A percentile compares a stretch with the other conserved stretches of the same genome.
These are phyloP conservation scores for Odontocerum albicorne DNA, from an alignment of 2,888 invertebrate species.

Conservation along the genomic window DNA sequence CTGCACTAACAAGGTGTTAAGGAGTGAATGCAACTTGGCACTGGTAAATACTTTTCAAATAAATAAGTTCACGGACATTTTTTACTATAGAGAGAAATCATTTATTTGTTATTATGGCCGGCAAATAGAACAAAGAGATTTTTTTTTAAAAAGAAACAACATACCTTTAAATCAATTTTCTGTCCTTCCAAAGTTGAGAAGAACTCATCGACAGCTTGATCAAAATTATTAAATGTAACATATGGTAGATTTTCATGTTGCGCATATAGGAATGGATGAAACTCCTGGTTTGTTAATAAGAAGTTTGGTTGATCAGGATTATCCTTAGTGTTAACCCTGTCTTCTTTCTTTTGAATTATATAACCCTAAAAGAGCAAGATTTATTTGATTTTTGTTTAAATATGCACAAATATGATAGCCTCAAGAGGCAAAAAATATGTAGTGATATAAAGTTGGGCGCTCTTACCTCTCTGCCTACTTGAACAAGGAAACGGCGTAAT, in stretches of 20 bases:
- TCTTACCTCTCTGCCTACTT: too few relatives aligned
- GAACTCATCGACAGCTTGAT: slow-evolving; percentile 92
- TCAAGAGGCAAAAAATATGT: too few relatives aligned
- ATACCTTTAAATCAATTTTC: slow-evolving; percentile 84
- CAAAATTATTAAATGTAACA: slow-evolving; percentile 74
- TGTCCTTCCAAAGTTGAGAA: slow-evolving; percentile 93
- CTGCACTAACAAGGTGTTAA: too few relatives aligned
- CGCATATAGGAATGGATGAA: slow-evolving; percentile 84
- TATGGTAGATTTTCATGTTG: slow-evolving; percentile 67
- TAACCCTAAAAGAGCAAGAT: slow-evolving; percentile 65
- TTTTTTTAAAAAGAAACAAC: neutral
- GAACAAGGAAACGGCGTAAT: too few relatives aligned
- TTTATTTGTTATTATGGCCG: too few relatives aligned
- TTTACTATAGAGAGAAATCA: too few relatives aligned
- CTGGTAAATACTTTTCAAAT: too few relatives aligned
- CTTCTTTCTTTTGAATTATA: slow-evolving; percentile 83
- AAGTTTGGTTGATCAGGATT: slow-evolving; percentile 55
- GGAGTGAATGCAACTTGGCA: too few relatives aligned
- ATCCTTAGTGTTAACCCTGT: slow-evolving; percentile 54
- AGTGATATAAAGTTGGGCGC: too few relatives aligned
- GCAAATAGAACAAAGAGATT: neutral
- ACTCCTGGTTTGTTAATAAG: slow-evolving; percentile 84
- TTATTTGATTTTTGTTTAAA: too few relatives aligned
- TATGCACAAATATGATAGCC: too few relatives aligned
- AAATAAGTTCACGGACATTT: neutral